Base-by-base conservation (phyloP, 1,140 invertebrate genomes). In the Cydia pomonella region DNA sequence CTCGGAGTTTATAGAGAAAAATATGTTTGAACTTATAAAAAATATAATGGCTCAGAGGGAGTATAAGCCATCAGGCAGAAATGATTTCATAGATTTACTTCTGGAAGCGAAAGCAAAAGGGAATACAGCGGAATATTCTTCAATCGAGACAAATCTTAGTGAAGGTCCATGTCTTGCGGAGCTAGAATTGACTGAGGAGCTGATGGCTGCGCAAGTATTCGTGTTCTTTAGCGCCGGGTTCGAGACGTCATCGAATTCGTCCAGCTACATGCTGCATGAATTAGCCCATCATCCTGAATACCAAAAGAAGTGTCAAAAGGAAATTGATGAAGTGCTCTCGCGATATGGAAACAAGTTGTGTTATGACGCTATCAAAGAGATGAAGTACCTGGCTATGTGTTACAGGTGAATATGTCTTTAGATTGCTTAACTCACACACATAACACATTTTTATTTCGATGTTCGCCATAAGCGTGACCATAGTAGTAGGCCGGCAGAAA, bases 191-290 rank as follows among this genome's bases (percentile, higher is more conserved):
- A 33, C 23, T n/a, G 27, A 44, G 10, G 38, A 25, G 13, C 27
- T 64, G 5, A 77, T 93, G 29, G 77, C 87, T 6, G 89, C 92
- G 7, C 93, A 94, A 77, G 84, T 88, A 7, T 81, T 94, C 25
- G 71, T 94, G 1, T 94, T 94, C 81, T 89, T 94, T 47, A 29
- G 94, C 4, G 94, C 92, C 16, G 50, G 50, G 16, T 53, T 53
- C 7, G 50, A 53, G n/a, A 53, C 50, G 50, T 53, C 50, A 3
- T 53, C 50, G 50, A 53, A 53, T 53, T 53, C 50, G 1, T n/a
- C 50, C n/a, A 53, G 50, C 50, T 53, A 66, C 94, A 94, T 16
- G 95, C 93, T 79, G 95, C 63, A 95, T 94, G 0, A 94, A 94
- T 1, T 89, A 94, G 93, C 94, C 0, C 73, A 63, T 63, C 62